Percentiles rank a stretch among this genome's conserved stretches.
Evolutionary conservation across 2,888 invertebrate genomes (phyloP).

Genomic region (Hanleya hanleyi): DNA sequence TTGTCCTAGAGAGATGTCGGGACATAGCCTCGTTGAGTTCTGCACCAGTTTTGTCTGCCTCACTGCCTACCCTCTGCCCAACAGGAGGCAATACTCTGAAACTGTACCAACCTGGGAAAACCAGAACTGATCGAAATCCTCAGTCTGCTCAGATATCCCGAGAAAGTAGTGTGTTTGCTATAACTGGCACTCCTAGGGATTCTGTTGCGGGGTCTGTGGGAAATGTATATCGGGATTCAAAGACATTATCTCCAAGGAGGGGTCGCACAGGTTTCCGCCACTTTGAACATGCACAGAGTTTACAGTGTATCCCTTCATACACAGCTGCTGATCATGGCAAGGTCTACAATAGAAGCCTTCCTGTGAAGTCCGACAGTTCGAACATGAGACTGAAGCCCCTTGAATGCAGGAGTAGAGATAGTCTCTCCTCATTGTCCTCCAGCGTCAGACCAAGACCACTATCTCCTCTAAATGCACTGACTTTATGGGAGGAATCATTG

Average conservation of each 20-base stretch:
- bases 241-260: no score
- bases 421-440: not conserved
- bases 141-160: not conserved
- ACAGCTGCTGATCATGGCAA: not conserved
- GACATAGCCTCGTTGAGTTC: not conserved
- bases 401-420: not conserved
- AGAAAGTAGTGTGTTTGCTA: not conserved
- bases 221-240: no score
- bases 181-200: not conserved
- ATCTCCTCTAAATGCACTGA: slow-evolving; percentile 52
- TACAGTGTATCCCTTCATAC: slow-evolving; percentile 17
- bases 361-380: not conserved
- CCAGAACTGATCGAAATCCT: not conserved
- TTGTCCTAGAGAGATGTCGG: not conserved
- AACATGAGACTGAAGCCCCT: not conserved
- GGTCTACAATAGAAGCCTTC: not conserved
- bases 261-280: not conserved
- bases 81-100: no score
- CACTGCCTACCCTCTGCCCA: not conserved
- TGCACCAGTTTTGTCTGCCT: not conserved
- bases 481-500: slow-evolving; percentile 45
- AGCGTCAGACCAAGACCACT: slow-evolving; percentile 25
- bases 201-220: not conserved
- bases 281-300: not conserved
- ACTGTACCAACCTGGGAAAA: no score